These are phyloP conservation scores for Phyllostomus hastatus DNA, from an alignment of 2,113 vertebrate genomes.

Conservation along the genomic window DNA sequence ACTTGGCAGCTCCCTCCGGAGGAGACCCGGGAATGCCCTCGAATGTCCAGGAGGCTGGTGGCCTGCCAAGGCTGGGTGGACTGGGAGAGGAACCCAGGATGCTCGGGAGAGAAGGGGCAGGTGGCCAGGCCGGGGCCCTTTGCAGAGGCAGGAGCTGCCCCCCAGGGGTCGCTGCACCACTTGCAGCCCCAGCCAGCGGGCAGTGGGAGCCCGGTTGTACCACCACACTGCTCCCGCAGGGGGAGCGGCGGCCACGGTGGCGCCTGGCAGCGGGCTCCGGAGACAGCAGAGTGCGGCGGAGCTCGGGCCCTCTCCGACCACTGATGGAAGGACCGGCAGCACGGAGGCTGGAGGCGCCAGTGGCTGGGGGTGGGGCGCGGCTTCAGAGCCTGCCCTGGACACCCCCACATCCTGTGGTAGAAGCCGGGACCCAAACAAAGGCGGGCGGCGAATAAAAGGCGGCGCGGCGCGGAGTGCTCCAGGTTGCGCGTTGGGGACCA, in stretches of 20 bases:
- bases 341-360: background rate
- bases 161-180: constrained; percentile 67
- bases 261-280: background rate
- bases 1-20: constrained; percentile 57
- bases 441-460: constrained; percentile 75
- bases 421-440: constrained; percentile 73
- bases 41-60: constrained; percentile 44
- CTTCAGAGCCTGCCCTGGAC: background rate
- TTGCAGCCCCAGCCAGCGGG: background rate
- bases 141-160: constrained; percentile 38
- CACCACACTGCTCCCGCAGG: constrained; percentile 46
- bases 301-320: background rate
- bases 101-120: background rate
- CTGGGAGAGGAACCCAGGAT: background rate
- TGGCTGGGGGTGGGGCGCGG: background rate
- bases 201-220: constrained; percentile 44
- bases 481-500: background rate
- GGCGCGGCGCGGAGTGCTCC: background rate
- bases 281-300: background rate
- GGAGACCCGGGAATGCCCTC: constrained; percentile 49
- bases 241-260: background rate
- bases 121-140: background rate
- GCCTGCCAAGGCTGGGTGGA: constrained; percentile 34
- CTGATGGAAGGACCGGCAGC: background rate
- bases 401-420: constrained; percentile 64